Conservation (phyloP, 2,797 vertebrate species). For the Sebastes itinus region DNA sequence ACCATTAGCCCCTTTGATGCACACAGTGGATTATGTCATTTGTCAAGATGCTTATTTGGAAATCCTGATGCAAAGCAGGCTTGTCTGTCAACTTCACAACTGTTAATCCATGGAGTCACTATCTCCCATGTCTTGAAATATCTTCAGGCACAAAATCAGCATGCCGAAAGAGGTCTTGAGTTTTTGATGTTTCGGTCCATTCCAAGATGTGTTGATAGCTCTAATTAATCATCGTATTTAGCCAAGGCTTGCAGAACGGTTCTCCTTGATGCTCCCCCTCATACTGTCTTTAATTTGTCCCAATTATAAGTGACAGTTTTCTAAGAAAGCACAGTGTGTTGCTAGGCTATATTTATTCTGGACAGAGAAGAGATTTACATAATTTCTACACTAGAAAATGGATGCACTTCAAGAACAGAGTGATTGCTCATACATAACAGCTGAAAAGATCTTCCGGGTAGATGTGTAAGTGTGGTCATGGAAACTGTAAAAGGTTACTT, state of each 20-base stretch:
- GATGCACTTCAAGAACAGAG: not conserved
- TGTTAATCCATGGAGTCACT: not conserved
- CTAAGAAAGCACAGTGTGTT: slow-evolving; percentile 13
- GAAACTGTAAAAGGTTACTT: slow-evolving; percentile 12
- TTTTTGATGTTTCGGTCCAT: not conserved
- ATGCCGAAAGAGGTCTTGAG: not conserved
- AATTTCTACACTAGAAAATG: not conserved
- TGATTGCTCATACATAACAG: slow-evolving; percentile 1
- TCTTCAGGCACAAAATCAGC: not conserved
- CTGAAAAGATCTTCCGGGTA: not conserved
- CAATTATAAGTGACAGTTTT: slow-evolving; percentile 11
- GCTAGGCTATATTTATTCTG: slow-evolving; percentile 13
- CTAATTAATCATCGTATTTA: not conserved
- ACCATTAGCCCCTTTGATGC: not conserved
- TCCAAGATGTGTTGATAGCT: not conserved
- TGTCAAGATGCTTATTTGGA: slow-evolving; percentile 6
- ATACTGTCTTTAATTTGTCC: not conserved
- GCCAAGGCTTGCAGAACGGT: not conserved
- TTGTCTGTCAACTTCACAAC: slow-evolving; percentile 35
- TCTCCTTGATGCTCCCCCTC: not conserved
- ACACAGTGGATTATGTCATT: not conserved
- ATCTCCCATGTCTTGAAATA: slow-evolving; percentile 1
- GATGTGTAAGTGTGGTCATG: not conserved
- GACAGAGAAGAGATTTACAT: slow-evolving; percentile 13
- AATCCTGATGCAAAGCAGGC: slow-evolving; percentile 11